These are phyloP conservation scores for Dascillus cervinus DNA, from an alignment of 2,888 invertebrate genomes.

Conservation along the genomic window DNA sequence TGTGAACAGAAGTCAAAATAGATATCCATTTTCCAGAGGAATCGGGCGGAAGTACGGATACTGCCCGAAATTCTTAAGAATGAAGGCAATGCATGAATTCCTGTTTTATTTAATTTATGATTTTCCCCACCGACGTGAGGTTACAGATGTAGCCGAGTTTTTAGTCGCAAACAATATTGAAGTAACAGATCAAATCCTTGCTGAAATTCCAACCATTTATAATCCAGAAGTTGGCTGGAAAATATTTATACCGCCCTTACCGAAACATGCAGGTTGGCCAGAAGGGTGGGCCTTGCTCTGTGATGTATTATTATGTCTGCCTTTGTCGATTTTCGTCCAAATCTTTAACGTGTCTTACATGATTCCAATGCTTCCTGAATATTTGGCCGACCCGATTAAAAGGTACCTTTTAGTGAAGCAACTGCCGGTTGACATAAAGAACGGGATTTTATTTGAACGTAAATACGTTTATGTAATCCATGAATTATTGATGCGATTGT, in stretches of 20 bases:
- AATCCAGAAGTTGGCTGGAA: slow-evolving; percentile 55
- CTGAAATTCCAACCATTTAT: slow-evolving; percentile 45
- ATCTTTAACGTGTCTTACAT: slow-evolving; percentile 52
- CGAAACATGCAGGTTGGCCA: slow-evolving; percentile 50
- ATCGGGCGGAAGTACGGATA: slow-evolving; percentile 45
- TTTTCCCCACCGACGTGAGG: slow-evolving; percentile 17
- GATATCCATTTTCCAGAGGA: slow-evolving; percentile 22
- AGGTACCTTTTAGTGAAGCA: slow-evolving; percentile 56
- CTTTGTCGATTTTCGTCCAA: slow-evolving; percentile 61
- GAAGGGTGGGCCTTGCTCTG: slow-evolving; percentile 62
- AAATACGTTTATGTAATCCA: slow-evolving; percentile 53
- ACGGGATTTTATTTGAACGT: slow-evolving; percentile 46
- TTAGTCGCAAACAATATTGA: slow-evolving; percentile 21
- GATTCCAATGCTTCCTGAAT: slow-evolving; percentile 50
- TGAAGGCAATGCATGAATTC: slow-evolving; percentile 59
- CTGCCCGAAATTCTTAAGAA: slow-evolving; percentile 59
- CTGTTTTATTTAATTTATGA: slow-evolving; percentile 62
- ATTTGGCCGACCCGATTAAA: slow-evolving; percentile 58
- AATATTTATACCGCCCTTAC: slow-evolving; percentile 64
- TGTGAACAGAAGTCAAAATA: slow-evolving; percentile 2
- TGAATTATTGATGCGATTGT: slow-evolving; percentile 50
- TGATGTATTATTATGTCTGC: slow-evolving; percentile 62
- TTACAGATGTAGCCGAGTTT: slow-evolving; percentile 31
- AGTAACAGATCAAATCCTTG: slow-evolving; percentile 36
- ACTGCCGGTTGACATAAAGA: slow-evolving; percentile 48